A percentile compares a stretch with the other conserved stretches of the same genome.
Evolutionary conservation across 2,113 vertebrate species (phyloP).

Genomic region (Tonatia bakeri): DNA sequence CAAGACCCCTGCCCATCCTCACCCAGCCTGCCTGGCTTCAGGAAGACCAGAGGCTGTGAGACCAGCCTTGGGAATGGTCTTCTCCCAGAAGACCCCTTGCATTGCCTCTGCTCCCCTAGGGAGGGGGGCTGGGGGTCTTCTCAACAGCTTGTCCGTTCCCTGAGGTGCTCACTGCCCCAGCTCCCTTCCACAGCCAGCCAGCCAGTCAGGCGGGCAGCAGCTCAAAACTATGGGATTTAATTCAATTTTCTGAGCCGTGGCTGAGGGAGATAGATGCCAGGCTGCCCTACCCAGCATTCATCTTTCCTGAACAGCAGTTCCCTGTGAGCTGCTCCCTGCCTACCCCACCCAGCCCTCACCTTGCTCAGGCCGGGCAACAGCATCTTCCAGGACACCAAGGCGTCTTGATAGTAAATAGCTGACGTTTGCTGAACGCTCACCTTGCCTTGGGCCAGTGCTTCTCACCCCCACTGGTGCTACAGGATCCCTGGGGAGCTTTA

Average conservation of each 20-base stretch:
- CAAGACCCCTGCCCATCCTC: neutral
- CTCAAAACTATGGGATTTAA: slow-evolving; percentile 65
- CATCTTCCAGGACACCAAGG: neutral
- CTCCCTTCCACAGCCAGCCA: slow-evolving; percentile 12
- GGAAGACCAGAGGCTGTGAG: neutral
- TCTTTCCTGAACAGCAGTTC: slow-evolving; percentile 25
- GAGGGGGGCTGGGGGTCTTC: neutral
- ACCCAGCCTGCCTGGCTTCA: neutral
- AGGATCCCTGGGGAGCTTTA: neutral
- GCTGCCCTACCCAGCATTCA: slow-evolving; percentile 51
- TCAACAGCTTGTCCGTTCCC: neutral
- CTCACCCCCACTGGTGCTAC: too few species aligned
- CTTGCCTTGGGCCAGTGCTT: neutral
- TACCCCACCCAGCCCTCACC: neutral
- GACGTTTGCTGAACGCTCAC: neutral
- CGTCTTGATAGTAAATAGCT: accelerated
- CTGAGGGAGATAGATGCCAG: slow-evolving; percentile 72
- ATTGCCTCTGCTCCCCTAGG: neutral
- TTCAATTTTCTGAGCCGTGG: slow-evolving; percentile 66
- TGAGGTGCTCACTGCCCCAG: slow-evolving; percentile 10
- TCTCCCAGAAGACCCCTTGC: neutral
- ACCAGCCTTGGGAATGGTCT: neutral
- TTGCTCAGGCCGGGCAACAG: neutral
- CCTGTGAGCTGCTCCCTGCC: neutral
- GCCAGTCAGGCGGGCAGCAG: slow-evolving; percentile 55